phyloP scores from a whole-genome alignment of 2,888 invertebrate species.

The Catocala fraxini region DNA sequence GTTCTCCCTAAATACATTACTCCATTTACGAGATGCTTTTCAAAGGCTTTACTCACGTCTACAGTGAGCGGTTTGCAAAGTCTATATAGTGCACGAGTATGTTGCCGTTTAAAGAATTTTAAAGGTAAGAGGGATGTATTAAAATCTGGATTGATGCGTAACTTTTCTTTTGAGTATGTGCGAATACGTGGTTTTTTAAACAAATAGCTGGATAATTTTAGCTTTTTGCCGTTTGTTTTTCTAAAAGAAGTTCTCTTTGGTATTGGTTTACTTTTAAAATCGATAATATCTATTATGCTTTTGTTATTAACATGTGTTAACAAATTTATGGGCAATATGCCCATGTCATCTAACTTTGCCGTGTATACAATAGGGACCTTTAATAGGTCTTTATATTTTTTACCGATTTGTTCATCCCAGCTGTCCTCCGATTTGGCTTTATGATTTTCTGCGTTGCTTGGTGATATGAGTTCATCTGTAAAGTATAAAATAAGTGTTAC shows the following conservation, averaged over 20 bases:
- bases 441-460: no score
- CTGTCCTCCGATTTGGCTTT: background rate
- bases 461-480: no score
- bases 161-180: conserved; percentile 69
- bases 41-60: conserved; percentile 76
- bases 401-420: conserved; percentile 31
- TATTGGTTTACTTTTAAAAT: conserved; percentile 68
- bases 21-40: conserved; percentile 67
- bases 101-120: conserved; percentile 67
- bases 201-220: conserved; percentile 65
- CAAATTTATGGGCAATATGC: conserved; percentile 53
- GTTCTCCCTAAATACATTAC: conserved; percentile 62
- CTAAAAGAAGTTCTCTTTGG: conserved; percentile 21
- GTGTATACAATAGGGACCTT: conserved; percentile 73
- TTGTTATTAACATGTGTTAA: conserved; percentile 53
- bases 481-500: no score
- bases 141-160: conserved; percentile 83
- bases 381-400: conserved; percentile 73
- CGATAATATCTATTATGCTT: conserved; percentile 60
- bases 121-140: conserved; percentile 74
- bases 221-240: conserved; percentile 38
- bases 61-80: conserved; percentile 75
- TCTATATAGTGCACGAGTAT: conserved; percentile 69
- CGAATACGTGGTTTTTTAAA: conserved; percentile 72
- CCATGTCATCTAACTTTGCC: conserved; percentile 72